phyloP scores from a whole-genome alignment of 2,888 invertebrate genomes.

The Agrypnus murinus region DNA sequence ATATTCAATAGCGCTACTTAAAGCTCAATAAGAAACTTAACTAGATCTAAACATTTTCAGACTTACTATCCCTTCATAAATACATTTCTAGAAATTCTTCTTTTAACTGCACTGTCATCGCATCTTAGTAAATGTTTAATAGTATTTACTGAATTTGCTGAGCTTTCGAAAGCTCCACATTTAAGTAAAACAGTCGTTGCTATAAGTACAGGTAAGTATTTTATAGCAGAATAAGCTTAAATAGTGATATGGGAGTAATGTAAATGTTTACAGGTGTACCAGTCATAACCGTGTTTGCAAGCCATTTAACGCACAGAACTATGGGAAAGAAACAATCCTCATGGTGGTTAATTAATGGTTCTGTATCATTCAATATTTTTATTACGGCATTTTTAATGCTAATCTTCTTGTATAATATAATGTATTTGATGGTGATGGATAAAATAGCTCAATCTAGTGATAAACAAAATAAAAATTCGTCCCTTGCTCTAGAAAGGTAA shows the following conservation, averaged over 20 bases:
- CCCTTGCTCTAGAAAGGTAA: conserved; percentile 75
- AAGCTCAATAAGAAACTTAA: no score
- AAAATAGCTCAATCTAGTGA: conserved; percentile 76
- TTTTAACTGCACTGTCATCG: conserved; percentile 81
- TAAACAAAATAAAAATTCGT: conserved; percentile 77
- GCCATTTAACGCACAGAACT: conserved; percentile 80
- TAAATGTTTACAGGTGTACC: conserved; percentile 82
- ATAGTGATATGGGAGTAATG: no score
- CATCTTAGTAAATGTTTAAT: conserved; percentile 82
- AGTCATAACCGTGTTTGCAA: conserved; percentile 78
- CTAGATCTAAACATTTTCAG: no score
- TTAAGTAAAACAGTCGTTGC: conserved; percentile 79
- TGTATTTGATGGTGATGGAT: conserved; percentile 80
- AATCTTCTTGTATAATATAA: conserved; percentile 78
- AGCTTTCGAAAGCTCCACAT: conserved; percentile 73
- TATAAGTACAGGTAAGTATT: conserved; percentile 74
- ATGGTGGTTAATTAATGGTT: conserved; percentile 79
- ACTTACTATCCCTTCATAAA: conserved; percentile 76
- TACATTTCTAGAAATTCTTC: conserved; percentile 77
- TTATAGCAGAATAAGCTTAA: not conserved
- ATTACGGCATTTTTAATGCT: conserved; percentile 81
- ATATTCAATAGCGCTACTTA: no score
- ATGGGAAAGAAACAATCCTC: conserved; percentile 75
- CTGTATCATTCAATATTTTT: conserved; percentile 79
- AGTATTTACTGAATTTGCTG: conserved; percentile 81